These are phyloP conservation scores for Leptinotarsa undecemlineata DNA, from an alignment of 1,140 invertebrate genomes.

Conservation along the genomic window DNA sequence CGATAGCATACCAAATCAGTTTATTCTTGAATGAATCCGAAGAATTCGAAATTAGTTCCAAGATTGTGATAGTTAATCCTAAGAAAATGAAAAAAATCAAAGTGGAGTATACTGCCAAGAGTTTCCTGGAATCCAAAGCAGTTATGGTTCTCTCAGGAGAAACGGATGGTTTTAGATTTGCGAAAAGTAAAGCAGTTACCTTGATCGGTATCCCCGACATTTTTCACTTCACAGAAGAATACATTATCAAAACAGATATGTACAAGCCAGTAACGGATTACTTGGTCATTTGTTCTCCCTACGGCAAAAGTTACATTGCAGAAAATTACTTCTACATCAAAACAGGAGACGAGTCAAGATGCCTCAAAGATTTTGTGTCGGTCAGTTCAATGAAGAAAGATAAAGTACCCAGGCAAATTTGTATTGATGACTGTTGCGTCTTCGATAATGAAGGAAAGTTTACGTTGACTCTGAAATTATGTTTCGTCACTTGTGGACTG, in stretches of 20 bases:
- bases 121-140: constrained; percentile 31
- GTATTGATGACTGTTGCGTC: background rate
- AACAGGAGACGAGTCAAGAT: background rate
- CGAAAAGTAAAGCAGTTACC: constrained; percentile 45
- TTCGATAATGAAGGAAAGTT: constrained; percentile 33
- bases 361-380: constrained; percentile 14
- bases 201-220: constrained; percentile 44
- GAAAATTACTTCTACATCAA: constrained; percentile 11
- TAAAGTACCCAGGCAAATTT: constrained; percentile 20
- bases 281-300: background rate
- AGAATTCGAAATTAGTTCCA: constrained; percentile 37
- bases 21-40: constrained; percentile 43
- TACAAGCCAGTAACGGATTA: constrained; percentile 1
- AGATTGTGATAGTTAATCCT: constrained; percentile 27
- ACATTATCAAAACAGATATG: background rate
- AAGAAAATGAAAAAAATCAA: constrained; percentile 37
- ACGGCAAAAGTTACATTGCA: constrained; percentile 2
- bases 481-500: constrained; percentile 24
- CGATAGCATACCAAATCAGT: constrained; percentile 36
- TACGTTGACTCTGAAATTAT: constrained; percentile 20
- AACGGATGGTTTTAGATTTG: constrained; percentile 44
- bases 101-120: constrained; percentile 38
- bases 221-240: constrained; percentile 10
- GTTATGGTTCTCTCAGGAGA: constrained; percentile 52
- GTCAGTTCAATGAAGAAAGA: background rate